A percentile compares a stretch with the other conserved stretches of the same genome.
Evolutionary conservation across 2,797 vertebrate species (phyloP).

Genomic region (Eospalax fontanierii): DNA sequence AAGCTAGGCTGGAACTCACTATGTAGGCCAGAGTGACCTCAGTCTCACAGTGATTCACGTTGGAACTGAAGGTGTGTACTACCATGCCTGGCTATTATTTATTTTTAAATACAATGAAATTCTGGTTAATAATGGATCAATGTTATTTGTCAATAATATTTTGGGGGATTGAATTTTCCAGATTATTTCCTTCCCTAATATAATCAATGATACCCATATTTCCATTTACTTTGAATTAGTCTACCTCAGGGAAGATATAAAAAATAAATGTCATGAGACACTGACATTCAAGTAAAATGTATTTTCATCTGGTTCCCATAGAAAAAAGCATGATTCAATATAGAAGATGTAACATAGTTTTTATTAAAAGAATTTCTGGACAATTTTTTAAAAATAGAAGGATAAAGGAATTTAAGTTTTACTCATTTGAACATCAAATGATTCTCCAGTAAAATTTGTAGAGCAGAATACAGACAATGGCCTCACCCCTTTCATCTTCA

Average conservation of each 20-base stretch:
- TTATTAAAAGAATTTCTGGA: slow-evolving; percentile 46
- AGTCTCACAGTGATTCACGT: too few species aligned
- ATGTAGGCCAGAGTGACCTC: too few species aligned
- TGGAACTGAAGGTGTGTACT: too few species aligned
- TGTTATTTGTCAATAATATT: slow-evolving; percentile 4
- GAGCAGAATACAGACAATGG: slow-evolving; percentile 78
- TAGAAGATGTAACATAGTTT: slow-evolving; percentile 37
- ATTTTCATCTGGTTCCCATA: slow-evolving; percentile 36
- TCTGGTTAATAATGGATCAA: slow-evolving; percentile 3
- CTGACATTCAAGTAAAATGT: slow-evolving; percentile 52
- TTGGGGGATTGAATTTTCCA: slow-evolving; percentile 30
- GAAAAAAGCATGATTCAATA: slow-evolving; percentile 54
- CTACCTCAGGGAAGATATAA: slow-evolving; percentile 65
- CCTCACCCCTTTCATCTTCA: slow-evolving; percentile 86
- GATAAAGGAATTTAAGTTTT: slow-evolving; percentile 77
- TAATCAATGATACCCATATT: slow-evolving; percentile 62
- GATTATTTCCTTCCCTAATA: slow-evolving; percentile 33
- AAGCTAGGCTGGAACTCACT: too few species aligned
- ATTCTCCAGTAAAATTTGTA: slow-evolving; percentile 81
- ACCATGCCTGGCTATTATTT: background rate
- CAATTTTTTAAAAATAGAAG: slow-evolving; percentile 68
- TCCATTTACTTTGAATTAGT: slow-evolving; percentile 55
- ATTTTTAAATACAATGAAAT: slow-evolving; percentile 59
- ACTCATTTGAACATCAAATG: slow-evolving; percentile 86
- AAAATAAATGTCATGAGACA: slow-evolving; percentile 74